Conservation (phyloP, 2,113 vertebrate species). For the Gopherus evgoodei region DNA sequence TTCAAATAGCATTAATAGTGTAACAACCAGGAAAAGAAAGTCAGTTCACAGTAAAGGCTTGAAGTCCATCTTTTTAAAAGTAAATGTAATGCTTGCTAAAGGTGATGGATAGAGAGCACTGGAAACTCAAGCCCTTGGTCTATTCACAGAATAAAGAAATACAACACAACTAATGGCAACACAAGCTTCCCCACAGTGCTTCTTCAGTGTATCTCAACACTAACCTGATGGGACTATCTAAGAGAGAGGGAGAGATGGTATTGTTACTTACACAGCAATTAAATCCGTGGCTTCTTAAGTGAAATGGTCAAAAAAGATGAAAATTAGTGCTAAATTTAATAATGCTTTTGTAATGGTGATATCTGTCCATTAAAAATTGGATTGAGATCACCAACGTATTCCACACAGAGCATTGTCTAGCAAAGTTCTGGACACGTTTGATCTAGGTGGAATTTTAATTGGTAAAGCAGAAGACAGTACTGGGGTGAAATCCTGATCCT, state of each 20-base stretch:
- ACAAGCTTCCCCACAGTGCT: rapidly evolving
- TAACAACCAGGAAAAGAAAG: slow-evolving; percentile 15
- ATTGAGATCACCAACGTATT: background rate
- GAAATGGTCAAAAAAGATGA: background rate
- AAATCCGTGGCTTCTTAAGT: background rate
- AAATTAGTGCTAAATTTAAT: background rate
- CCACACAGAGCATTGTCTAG: background rate
- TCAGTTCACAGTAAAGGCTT: background rate
- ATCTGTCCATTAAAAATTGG: background rate
- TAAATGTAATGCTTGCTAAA: background rate
- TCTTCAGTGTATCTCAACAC: rapidly evolving
- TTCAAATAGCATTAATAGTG: slow-evolving; percentile 34
- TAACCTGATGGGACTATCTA: background rate
- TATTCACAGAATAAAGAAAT: background rate
- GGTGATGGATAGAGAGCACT: background rate
- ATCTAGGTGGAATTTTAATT: background rate
- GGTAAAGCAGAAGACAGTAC: background rate
- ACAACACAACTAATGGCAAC: background rate
- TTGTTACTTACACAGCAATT: background rate
- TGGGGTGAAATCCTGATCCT: background rate
- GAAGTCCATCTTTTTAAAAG: background rate
- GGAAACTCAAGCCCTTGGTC: rapidly evolving
- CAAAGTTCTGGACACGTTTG: rapidly evolving
- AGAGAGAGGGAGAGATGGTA: background rate
- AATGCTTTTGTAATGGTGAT: background rate